Base-by-base conservation (phyloP, 1,140 invertebrate genomes). In the Chelonus insularis region DNA sequence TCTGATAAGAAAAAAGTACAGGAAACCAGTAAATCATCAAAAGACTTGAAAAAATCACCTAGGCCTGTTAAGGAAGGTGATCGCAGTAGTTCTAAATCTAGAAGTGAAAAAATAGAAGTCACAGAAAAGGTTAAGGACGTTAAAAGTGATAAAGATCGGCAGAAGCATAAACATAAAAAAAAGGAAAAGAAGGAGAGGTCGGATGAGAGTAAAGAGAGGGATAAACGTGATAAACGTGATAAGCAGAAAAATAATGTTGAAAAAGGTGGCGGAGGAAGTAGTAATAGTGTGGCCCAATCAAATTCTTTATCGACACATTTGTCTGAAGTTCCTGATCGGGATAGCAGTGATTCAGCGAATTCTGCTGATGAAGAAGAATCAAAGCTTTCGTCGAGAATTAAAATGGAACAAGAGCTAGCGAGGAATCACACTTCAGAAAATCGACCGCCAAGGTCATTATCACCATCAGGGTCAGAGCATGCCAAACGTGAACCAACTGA, bases 121-220 rank as follows among this genome's bases (percentile, higher is more conserved):
- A 63, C 73, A 2, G 82, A 85, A 39, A 86, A 86, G 66, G 69
- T 79, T 20, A 85, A 86, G 45, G 65, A 75, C 2, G 63, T 62
- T 11, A 74, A 70, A 16, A 69, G 14, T 4, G 78, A 82, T 0
- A 77, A 77, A 52, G 79, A 82, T 8, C 77, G 77, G 18, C 73
- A 75, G 14, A 81, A 78, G 52, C 81, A 85, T 41, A 84, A 84
- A 39, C 80, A 84, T 23, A 82, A 81, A 56, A 82, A 82, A 48
- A 80, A 78, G 57, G 82, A 82, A 4, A 82, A 80, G 32, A 81
- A 79, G 69, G 86, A 89, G 29, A 86, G 86, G 65, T 82, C 76
- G 21, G 84, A 84, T 50, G 70, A 69, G 2, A 81, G 79, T 11
- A 80, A 75, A 37, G 79, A 82, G 7, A 81, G 80, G 68, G 72